Evolutionary conservation across 64 coral and sea anemone species (phyloP), one percentile per base, ranked within the genome.

Genomic region (Actinia equina): DNA sequence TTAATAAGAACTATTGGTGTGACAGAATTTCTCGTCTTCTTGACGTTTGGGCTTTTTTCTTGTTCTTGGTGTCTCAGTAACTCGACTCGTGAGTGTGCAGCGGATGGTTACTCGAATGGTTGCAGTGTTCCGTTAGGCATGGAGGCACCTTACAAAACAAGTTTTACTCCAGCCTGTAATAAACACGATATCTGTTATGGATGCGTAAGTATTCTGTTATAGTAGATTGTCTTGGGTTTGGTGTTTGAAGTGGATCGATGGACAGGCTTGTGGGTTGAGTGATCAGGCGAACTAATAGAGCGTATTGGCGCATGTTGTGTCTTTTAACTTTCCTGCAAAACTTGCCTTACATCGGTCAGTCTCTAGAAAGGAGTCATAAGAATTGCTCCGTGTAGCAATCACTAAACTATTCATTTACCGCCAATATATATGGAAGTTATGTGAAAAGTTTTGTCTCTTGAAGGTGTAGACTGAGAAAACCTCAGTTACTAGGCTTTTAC

Each of bases 151-250:
- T 99, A 88, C 83, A 95, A 99, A 67, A 23, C 86, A 22, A 86
- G 91, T 37, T 99, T 99, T 23, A 99, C 97, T 2, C 91, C 90
- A 57, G 91, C 97, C 10, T 99, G 97, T 43, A 95, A 99, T 83
- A 99, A 99, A 88, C 97, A 99, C 62, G 97, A 99, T 26, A 95
- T 99, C 71, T 99, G 97, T 60, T 99, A 99, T 59, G 97, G 97
- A 79, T 99, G 97, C 85, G 97, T 99, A 93, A 99, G 97, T 99
- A 82, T 19, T 46, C 14, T 77, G 49, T 30, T 41, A 37, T 37
- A 14, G 62, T 65, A 65, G 22, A 7, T 65, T n/a, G 19, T 65
- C 7, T 6, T 65, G 19, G 62, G 4, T 65, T 23, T 2, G 62
- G 62, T 65, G 6, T n/a, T 20, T 65, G 11, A 57, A 14, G 55